Conservation (phyloP, 2,113 vertebrate species). For the Anser cygnoides region DNA sequence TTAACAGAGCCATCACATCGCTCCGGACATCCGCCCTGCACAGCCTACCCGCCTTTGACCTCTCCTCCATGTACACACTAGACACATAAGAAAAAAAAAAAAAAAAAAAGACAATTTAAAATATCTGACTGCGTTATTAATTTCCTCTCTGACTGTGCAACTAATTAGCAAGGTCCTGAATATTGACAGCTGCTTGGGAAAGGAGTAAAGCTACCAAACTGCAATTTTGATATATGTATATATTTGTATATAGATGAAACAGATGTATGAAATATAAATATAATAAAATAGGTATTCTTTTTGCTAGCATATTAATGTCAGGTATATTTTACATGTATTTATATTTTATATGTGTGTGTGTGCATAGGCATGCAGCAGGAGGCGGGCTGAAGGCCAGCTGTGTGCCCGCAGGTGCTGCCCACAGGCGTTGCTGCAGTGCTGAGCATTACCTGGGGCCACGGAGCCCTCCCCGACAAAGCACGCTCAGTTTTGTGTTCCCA, state of each 20-base stretch:
- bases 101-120: neutral
- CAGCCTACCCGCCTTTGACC: neutral
- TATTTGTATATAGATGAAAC: neutral
- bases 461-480: neutral
- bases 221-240: no score
- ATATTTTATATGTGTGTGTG: accelerated
- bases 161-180: neutral
- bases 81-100: neutral
- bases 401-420: neutral
- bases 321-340: accelerated
- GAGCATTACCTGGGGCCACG: neutral
- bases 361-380: accelerated
- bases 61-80: neutral
- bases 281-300: neutral
- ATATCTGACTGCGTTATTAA: neutral
- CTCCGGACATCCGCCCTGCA: neutral
- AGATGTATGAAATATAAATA: no score
- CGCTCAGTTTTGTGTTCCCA: neutral
- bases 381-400: neutral
- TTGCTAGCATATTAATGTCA: neutral
- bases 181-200: neutral
- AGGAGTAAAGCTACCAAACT: neutral
- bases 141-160: neutral
- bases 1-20: neutral
- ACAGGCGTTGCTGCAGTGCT: neutral